phyloP scores from a whole-genome alignment of 1,140 invertebrate genomes.

The Palaemon carinicauda region DNA sequence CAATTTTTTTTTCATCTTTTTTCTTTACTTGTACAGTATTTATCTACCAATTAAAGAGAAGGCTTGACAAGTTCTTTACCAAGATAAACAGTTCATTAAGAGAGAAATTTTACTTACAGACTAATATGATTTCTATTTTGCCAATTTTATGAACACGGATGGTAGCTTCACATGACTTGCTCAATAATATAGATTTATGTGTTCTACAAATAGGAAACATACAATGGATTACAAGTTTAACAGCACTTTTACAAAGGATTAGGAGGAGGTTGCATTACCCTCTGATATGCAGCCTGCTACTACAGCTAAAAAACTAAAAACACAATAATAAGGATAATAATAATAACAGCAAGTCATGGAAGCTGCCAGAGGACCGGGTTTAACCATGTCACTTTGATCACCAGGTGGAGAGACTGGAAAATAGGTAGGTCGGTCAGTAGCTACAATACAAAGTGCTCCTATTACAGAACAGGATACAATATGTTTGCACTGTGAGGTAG shows the following conservation, averaged over 20 bases:
- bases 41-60: conserved; percentile 19
- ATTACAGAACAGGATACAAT: conserved; percentile 56
- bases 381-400: conserved; percentile 52
- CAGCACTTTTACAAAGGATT: background rate
- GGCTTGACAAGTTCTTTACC: conserved; percentile 26
- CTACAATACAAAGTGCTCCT: conserved; percentile 56
- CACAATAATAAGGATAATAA: background rate
- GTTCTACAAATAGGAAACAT: too few relatives aligned
- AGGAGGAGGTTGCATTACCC: conserved; percentile 18
- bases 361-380: conserved; percentile 25
- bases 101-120: conserved; percentile 49
- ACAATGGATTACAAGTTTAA: background rate
- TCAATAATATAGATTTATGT: background rate
- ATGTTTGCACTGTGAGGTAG: conserved; percentile 58
- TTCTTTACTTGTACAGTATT: too few relatives aligned
- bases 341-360: conserved; percentile 34
- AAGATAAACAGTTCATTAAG: conserved; percentile 44
- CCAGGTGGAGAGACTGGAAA: conserved; percentile 49
- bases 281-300: background rate
- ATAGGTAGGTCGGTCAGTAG: conserved; percentile 56
- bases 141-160: conserved; percentile 56
- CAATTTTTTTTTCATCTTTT: too few relatives aligned
- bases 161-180: conserved; percentile 42
- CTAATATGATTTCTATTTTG: conserved; percentile 53
- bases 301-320: background rate